Percentiles rank a stretch among this genome's conserved stretches.
Conservation (phyloP, 2,888 invertebrate species). For the Chymomyza amoena region DNA sequence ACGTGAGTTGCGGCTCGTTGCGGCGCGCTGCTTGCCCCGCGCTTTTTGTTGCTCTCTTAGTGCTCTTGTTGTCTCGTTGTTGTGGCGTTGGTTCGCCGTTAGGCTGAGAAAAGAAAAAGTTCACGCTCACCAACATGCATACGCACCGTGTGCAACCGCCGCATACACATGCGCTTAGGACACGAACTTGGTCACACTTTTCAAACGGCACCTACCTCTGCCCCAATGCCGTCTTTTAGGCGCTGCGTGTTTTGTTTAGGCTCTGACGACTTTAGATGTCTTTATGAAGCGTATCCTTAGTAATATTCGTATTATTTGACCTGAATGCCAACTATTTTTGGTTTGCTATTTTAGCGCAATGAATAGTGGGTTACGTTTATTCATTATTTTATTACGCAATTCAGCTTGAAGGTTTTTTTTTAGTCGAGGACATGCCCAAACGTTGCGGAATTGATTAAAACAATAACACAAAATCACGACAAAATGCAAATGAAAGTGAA, state of each 20-base stretch:
- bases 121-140: neutral
- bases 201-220: neutral
- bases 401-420: neutral
- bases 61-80: slow-evolving; percentile 3
- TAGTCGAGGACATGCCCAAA: too few relatives aligned
- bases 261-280: too few relatives aligned
- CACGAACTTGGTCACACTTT: too few relatives aligned
- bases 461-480: neutral
- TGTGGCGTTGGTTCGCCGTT: neutral
- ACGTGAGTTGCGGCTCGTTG: slow-evolving; percentile 38
- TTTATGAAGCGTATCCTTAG: too few relatives aligned
- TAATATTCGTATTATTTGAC: neutral
- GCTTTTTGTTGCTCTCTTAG: slow-evolving; percentile 4
- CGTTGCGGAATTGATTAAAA: too few relatives aligned
- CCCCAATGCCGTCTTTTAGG: neutral
- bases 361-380: neutral
- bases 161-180: too few relatives aligned
- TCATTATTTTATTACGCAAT: neutral
- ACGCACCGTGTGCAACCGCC: neutral
- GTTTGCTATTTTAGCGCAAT: neutral
- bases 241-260: neutral
- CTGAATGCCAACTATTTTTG: neutral
- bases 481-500: neutral
- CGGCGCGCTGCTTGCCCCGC: slow-evolving; percentile 1
- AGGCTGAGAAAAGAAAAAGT: neutral